A percentile compares a stretch with the other conserved stretches of the same genome.
Evolutionary conservation across 2,113 vertebrate species (phyloP).

Genomic region (Anser cygnoides): DNA sequence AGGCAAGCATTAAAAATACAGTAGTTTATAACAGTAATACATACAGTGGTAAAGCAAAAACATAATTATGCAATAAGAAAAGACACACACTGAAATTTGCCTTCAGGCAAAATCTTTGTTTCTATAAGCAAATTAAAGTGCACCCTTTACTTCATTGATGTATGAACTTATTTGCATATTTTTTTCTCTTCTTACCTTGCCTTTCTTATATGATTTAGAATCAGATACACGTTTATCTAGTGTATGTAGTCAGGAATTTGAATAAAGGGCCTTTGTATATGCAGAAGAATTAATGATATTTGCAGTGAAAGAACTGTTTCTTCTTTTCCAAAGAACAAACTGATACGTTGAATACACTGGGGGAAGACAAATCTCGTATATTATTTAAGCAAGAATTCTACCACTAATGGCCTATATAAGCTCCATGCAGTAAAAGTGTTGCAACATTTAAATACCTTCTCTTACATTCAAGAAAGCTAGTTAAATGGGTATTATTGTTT

Average conservation of each 20-base stretch:
- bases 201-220: neutral
- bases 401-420: neutral
- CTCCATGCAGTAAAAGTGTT: neutral
- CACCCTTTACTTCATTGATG: neutral
- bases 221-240: neutral
- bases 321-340: neutral
- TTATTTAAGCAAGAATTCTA: neutral
- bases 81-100: slow-evolving; percentile 36
- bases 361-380: neutral
- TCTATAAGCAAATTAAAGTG: slow-evolving; percentile 36
- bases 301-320: neutral
- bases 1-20: slow-evolving; percentile 59
- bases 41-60: slow-evolving; percentile 30
- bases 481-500: neutral
- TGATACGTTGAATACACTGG: neutral
- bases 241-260: neutral
- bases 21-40: slow-evolving; percentile 59
- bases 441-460: neutral
- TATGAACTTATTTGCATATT: neutral
- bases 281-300: slow-evolving; percentile 10
- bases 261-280: neutral
- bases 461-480: neutral
- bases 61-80: slow-evolving; percentile 3
- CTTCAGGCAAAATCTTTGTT: slow-evolving; percentile 32
- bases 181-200: neutral